Base-by-base conservation (phyloP, 2,113 vertebrate species). In the Glaucidium brasilianum region DNA sequence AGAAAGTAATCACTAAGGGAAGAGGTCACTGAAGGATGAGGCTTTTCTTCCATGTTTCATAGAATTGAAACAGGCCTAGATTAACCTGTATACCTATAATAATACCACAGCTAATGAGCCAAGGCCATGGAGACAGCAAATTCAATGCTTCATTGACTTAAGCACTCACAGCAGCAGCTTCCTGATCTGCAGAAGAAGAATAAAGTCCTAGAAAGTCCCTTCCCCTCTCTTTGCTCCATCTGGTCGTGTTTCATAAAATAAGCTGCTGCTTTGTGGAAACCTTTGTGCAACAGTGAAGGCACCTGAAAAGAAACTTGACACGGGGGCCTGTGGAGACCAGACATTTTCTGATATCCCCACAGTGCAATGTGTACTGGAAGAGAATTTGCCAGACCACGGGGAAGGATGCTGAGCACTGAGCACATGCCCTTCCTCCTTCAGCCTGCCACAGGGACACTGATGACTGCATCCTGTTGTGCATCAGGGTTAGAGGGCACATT, bases 101-200 rank as follows among this genome's bases (percentile, higher is more conserved):
- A 91, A 79, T 30, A 83, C 9, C 35, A 47, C 16, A 80, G 79
- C 30, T 91, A 94, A 89, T 47, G 67, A 91, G 49, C 49, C 8
- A 0, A 92, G 68, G 30, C 19, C 43, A 39, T 34, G 41, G 67
- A 94, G 43, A 85, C 15, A 84, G 73, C 34, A 92, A 96, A 90
- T 92, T 94, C 86, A 72, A 22, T 80, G 89, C 35, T 68, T 91
- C 79, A 83, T 92, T 92, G 83, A 63, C 58, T 85, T 59, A 71
- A 71, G 47, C 25, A 59, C 62, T 79, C 58, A 47, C 35, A 83
- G 69, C 75, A 90, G 68, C 39, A 76, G 47, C 26, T 68, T 88
- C 67, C 58, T 76, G 34, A 52, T 75, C 62, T 79, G 52, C 39
- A 68, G 79, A 76, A 76, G 32, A 82, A 22, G 52, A 90, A 79